phyloP scores from a whole-genome alignment of 1,140 invertebrate genomes.

The Papilio glaucus region DNA sequence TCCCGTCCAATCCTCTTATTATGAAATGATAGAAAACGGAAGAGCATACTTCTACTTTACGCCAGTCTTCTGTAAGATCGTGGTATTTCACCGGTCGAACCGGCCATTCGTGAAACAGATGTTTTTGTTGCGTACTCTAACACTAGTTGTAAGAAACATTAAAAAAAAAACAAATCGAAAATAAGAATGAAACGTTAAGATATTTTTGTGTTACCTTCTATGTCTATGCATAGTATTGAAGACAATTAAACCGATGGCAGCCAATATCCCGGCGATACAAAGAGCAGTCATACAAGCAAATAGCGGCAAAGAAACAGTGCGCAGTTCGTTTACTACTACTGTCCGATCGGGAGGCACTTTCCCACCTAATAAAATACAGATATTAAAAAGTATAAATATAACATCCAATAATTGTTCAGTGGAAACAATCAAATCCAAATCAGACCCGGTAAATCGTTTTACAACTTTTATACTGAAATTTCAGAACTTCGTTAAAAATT shows the following conservation, averaged over 20 bases:
- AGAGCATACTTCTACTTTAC: too few relatives aligned
- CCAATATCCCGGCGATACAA: constrained; percentile 92
- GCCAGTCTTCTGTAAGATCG: too few relatives aligned
- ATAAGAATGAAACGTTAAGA: not conserved
- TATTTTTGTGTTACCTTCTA: constrained; percentile 87
- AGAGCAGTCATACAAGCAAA: constrained; percentile 96
- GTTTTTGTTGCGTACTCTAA: too few relatives aligned
- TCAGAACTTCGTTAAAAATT: not conserved
- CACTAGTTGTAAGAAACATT: too few relatives aligned
- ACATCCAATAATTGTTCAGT: too few relatives aligned
- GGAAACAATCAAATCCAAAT: too few relatives aligned
- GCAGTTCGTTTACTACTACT: constrained; percentile 91
- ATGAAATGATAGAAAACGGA: too few relatives aligned
- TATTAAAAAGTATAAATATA: not conserved
- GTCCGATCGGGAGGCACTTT: constrained; percentile 96
- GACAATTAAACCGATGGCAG: constrained; percentile 91
- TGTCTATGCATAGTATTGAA: constrained; percentile 96
- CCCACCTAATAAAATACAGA: constrained; percentile 84
- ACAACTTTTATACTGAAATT: not conserved
- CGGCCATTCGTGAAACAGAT: too few relatives aligned
- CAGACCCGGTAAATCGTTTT: too few relatives aligned
- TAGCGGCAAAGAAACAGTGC: constrained; percentile 93
- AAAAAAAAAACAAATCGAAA: too few relatives aligned
- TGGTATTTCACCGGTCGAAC: too few relatives aligned
- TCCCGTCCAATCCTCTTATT: too few relatives aligned